A percentile compares a stretch with the other conserved stretches of the same genome.
phyloP scores from a whole-genome alignment of 2,113 vertebrate species.

The Martes martes region DNA sequence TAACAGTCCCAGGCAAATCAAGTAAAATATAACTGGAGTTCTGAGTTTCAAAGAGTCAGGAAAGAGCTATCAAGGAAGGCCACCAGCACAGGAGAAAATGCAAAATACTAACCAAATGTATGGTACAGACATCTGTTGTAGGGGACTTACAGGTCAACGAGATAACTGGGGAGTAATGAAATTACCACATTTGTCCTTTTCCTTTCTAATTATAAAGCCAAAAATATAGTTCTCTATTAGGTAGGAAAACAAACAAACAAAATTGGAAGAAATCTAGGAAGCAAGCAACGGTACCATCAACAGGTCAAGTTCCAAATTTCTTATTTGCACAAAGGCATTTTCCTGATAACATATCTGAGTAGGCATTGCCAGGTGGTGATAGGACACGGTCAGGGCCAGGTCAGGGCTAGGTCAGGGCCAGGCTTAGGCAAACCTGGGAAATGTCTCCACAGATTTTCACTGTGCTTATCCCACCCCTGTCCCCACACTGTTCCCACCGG shows the following conservation, averaged over 20 bases:
- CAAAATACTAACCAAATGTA: not conserved
- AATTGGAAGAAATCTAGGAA: not conserved
- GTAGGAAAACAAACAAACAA: not conserved
- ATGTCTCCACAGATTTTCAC: not conserved
- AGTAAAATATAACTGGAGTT: not conserved
- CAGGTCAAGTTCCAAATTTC: not conserved
- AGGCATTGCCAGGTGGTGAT: not conserved
- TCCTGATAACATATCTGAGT: not conserved
- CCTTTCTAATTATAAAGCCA: not conserved
- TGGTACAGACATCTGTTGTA: not conserved
- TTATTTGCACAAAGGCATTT: not conserved
- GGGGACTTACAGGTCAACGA: not conserved
- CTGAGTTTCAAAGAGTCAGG: not conserved
- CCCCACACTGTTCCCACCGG: fast-evolving
- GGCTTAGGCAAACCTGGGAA: not conserved
- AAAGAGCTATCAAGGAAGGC: not conserved
- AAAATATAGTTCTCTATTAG: not conserved
- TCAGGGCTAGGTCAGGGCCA: not conserved
- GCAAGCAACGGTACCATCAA: not conserved
- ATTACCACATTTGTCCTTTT: not conserved
- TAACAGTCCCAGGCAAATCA: not conserved
- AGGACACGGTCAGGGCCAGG: not conserved
- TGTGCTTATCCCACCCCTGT: not conserved
- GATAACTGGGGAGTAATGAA: not conserved
- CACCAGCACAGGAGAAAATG: fast-evolving